phyloP scores from a whole-genome alignment of 1,140 invertebrate species.

The Agrilus planipennis region DNA sequence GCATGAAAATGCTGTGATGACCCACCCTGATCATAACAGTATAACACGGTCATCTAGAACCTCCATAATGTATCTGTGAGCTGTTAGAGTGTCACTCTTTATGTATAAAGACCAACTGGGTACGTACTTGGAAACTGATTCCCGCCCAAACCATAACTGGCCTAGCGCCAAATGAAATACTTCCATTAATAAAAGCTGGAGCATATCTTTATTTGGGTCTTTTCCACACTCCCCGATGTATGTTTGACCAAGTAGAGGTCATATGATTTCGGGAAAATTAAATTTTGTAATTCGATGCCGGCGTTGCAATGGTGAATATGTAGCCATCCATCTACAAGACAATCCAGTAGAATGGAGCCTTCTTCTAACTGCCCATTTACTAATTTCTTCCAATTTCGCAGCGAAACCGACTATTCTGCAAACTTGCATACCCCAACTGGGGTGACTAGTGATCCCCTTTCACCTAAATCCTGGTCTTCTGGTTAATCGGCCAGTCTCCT shows the following conservation, averaged over 20 bases:
- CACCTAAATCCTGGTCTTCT: conserved; percentile 1
- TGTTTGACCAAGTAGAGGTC: background rate
- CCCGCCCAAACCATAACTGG: background rate
- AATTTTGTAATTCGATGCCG: background rate
- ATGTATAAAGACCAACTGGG: too few species aligned
- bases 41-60: too few species aligned
- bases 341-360: conserved; percentile 2
- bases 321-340: conserved; percentile 3
- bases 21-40: too few species aligned
- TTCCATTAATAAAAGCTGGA: background rate
- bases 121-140: background rate
- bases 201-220: background rate
- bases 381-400: background rate
- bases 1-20: too few species aligned
- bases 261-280: background rate
- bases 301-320: conserved; percentile 1
- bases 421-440: background rate
- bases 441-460: background rate
- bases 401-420: background rate
- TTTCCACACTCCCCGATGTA: background rate
- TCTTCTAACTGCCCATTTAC: conserved; percentile 1
- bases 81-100: too few species aligned
- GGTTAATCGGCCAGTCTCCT: too few species aligned
- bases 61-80: too few species aligned
- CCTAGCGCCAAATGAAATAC: background rate